Evolutionary conservation across 2,797 vertebrate species (phyloP).

Genomic region (Cyclopterus lumpus): DNA sequence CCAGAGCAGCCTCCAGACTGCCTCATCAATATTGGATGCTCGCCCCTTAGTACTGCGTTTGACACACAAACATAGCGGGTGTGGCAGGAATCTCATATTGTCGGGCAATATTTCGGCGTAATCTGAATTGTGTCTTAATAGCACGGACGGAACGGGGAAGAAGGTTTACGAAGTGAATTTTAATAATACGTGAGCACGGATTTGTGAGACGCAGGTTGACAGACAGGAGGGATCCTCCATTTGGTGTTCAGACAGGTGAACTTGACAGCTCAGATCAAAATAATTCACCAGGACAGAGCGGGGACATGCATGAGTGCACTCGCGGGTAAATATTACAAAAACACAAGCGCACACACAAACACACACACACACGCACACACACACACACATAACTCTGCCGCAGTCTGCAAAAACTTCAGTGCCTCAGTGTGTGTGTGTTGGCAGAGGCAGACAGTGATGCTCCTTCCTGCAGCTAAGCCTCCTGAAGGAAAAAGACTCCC

Average conservation of each 20-base stretch:
- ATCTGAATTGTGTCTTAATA: slow-evolving; percentile 8
- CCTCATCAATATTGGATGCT: slow-evolving; percentile 73
- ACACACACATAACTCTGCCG: slow-evolving; percentile 20
- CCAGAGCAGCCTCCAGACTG: slow-evolving; percentile 66
- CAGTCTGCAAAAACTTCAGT: slow-evolving; percentile 34
- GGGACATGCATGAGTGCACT: slow-evolving; percentile 28
- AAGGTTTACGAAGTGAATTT: slow-evolving; percentile 19
- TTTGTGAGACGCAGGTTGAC: slow-evolving; percentile 32
- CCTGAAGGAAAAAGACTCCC: slow-evolving; percentile 57
- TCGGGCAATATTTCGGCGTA: slow-evolving; percentile 7
- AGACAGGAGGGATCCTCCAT: slow-evolving; percentile 42
- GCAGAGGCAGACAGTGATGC: slow-evolving; percentile 50
- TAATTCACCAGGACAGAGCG: slow-evolving; percentile 39
- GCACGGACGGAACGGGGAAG: background rate
- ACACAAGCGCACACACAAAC: background rate
- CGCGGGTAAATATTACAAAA: slow-evolving; percentile 13
- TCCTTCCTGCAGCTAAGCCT: slow-evolving; percentile 59
- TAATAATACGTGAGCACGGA: background rate
- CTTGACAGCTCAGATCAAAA: slow-evolving; percentile 48
- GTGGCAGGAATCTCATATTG: slow-evolving; percentile 11
- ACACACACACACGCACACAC: background rate
- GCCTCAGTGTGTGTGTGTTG: slow-evolving; percentile 10
- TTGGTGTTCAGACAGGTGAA: slow-evolving; percentile 55
- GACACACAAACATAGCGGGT: slow-evolving; percentile 18
- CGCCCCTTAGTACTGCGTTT: slow-evolving; percentile 39